Base-by-base conservation (phyloP, 64 coral and sea anemone species). In the Actinia equina region DNA sequence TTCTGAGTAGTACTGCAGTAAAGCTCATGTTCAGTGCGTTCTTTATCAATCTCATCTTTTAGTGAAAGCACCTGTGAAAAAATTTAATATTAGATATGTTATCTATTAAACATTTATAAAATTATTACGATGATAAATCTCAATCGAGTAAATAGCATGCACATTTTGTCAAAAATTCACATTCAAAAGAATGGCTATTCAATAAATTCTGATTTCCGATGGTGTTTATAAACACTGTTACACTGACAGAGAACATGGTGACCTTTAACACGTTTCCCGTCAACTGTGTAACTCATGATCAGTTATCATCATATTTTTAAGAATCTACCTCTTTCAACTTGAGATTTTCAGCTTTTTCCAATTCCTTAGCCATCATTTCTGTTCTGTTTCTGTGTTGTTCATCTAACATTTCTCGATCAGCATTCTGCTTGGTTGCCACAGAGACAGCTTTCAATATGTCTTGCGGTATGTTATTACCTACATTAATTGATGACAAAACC, bases 401-500 rank as follows among this genome's bases (percentile, higher is more conserved):
- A 85, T 90, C 77, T 27, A 88, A 52, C 41, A 78, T 70, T 80
- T 99, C 84, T 86, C 90, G 81, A 69, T 99, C 96, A 55, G 43
- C 82, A 41, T 99, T 99, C 44, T 92, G 91, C 64, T 99, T 87
- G 12, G 94, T 80, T 13, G 96, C 90, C 62, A 99, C 85, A 84
- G 82, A 87, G 25, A 99, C 80, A 58, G 96, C 96, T 85, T 92
- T 89, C 6, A 95, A 52, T 69, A 95, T 99, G 53, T 99, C 96
- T 77, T 93, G 93, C 52, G 96, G 96, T 86, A 99, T 94, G 76
- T 99, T 99, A 46, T 99, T 99, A 6, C 96, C 96, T 99, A 43
- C 2, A n/a, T n/a, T n/a, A 79, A 11, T 57, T 12, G 7, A 49
- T 4, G 4, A 37, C 30, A 37, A 37, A 37, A 37, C 30, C 30